Percentiles rank a stretch among this genome's conserved stretches.
phyloP scores from a whole-genome alignment of 2,797 vertebrate genomes.

The Poeciliopsis turneri region DNA sequence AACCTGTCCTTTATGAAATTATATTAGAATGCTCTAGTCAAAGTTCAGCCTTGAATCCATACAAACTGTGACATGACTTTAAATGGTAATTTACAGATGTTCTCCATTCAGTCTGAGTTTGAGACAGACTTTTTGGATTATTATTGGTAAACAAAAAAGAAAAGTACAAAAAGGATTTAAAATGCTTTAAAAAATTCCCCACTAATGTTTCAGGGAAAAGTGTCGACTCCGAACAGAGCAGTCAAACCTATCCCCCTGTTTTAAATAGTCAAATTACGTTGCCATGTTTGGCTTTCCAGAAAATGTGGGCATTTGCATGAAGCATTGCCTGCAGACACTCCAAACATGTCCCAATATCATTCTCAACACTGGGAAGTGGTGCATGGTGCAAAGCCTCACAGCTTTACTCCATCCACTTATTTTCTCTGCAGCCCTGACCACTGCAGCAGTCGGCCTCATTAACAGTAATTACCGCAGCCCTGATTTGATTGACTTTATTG shows the following conservation, averaged over 20 bases:
- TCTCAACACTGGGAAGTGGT: conserved; percentile 5
- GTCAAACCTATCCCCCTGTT: conserved; percentile 16
- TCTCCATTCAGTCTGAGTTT: not conserved
- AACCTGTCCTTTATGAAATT: too few relatives aligned
- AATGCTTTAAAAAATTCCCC: not conserved
- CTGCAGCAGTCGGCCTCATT: conserved; percentile 54
- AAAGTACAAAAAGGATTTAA: not conserved
- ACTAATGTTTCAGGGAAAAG: not conserved
- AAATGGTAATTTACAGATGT: not conserved
- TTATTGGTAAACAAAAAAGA: not conserved
- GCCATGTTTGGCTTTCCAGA: conserved; percentile 34
- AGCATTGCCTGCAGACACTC: conserved; percentile 4
- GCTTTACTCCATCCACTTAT: conserved; percentile 17
- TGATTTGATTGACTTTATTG: conserved; percentile 50
- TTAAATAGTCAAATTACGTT: conserved; percentile 73
- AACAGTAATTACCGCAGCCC: conserved; percentile 56
- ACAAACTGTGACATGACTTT: not conserved
- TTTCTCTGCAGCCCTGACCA: conserved; percentile 35
- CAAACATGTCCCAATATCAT: conserved; percentile 3
- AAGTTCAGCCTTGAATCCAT: not conserved
- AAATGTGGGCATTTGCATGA: conserved; percentile 12
- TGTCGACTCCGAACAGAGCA: not conserved
- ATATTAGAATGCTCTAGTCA: not conserved
- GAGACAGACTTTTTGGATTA: not conserved
- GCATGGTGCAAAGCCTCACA: conserved; percentile 12